Base-by-base conservation (phyloP, 2,888 invertebrate species). In the Drosophila siamana region DNA sequence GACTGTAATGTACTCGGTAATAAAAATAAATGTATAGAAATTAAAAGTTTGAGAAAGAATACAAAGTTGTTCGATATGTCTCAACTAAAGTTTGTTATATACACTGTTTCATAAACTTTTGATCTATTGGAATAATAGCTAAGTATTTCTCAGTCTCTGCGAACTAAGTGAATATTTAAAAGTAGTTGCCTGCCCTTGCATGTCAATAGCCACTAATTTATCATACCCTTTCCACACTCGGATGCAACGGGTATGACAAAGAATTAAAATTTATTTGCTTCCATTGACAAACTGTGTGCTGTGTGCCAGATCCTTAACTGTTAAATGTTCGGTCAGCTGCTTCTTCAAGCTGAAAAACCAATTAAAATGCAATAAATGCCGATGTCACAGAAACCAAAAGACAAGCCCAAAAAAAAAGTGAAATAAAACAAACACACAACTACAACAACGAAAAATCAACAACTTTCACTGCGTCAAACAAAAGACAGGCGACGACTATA, bases 391-490 rank as follows among this genome's bases (percentile, higher is more conserved):
- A 54, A 43, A 55, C 36, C 43, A 69, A 74, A 75, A 65, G 65
- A 44, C 69, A 79, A 78, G 54, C 65, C 63, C 64, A 73, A 80
- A 69, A 64, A 60, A 60, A 57, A 72, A 43, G 11, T 13, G 41
- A 54, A 33, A 41, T 30, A 13, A 55, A 43, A 44, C 22, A 55
- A 55, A 55, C 41, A 19, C 30, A 41, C 36, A 38, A 7, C 36
- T 13, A 11, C 19, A 65, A 50, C 43, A 9, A 19, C 33, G 44
- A 46, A 59, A 66, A 67, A 63, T 41, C 65, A 59, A 69, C 60
- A 75, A 86, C 85, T 88, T 86, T 86, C 86, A 88, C 85, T 85
- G 55, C 52, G 62, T 60, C 69, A 66, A 69, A 69, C 54, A 64
- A 69, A 72, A 70, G 59, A 51, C 30, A 48, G 24, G 56, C 36